Evolutionary conservation across 2,888 invertebrate genomes (phyloP), one percentile per base, ranked within the genome.

Genomic region (Ophion ventricosus): DNA sequence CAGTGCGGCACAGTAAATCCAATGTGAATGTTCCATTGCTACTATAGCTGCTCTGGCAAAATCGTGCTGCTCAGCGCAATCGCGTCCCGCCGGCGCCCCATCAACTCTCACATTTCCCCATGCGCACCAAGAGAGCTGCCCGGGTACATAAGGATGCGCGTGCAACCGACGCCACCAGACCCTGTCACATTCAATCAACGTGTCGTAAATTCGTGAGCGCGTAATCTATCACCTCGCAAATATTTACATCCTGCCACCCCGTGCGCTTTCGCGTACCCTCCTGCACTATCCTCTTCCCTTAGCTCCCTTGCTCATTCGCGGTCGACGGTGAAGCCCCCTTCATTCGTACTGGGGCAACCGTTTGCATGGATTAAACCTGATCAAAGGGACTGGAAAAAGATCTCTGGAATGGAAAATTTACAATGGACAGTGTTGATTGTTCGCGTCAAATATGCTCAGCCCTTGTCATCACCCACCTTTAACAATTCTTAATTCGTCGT

Each of bases 151-250:
- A 67, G 57, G 82, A 69, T 69, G 54, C 78, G 81, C 59, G 61
- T 67, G 75, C 73, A 69, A 49, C 66, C 76, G 78, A 61, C 64
- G 57, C 63, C 59, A 80, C 59, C 80, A 43, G 69, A 67, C 75
- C 86, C 82, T 84, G 87, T 87, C 87, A 87, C 88, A 89, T 91
- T 90, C 90, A 90, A 90, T 90, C 90, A 89, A 88, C 87, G 87
- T 87, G 87, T 87, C 88, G 88, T 90, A 89, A 90, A 89, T 90
- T 86, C 88, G 70, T 69, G 83, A 66, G 83, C 86, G 84, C 80
- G 88, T 88, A 88, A 90, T 91, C 90, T 89, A 89, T 91, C 88
- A 89, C 87, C 85, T 83, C 82, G 85, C 85, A 88, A 89, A 89
- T 89, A 90, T 88, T 89, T 89, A 88, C 89, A 87, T 82, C 83